These are phyloP conservation scores for Todiramphus saurophagus DNA, from an alignment of 2,113 vertebrate genomes.

Conservation along the genomic window DNA sequence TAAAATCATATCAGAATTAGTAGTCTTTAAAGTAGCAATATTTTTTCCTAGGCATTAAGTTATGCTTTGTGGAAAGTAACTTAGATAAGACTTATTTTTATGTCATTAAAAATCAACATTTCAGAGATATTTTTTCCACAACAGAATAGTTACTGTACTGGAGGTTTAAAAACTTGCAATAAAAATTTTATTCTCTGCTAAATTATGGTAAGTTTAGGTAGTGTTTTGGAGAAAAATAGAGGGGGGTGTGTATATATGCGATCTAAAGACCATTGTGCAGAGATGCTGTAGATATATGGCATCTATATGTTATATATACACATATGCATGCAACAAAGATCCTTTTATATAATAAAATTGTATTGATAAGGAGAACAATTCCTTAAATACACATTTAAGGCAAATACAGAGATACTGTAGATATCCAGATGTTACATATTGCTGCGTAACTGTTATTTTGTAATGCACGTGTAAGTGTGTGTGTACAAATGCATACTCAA, in stretches of 20 bases:
- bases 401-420: background rate
- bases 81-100: background rate
- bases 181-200: background rate
- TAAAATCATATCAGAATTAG: background rate
- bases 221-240: background rate
- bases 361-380: background rate
- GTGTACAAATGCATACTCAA: background rate
- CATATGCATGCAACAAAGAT: background rate
- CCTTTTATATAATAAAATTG: background rate
- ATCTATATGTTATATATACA: background rate
- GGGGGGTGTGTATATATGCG: rapidly evolving
- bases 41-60: background rate
- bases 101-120: background rate
- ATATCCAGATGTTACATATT: background rate
- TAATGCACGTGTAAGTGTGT: background rate
- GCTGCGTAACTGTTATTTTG: background rate
- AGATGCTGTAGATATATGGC: background rate
- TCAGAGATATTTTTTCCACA: background rate
- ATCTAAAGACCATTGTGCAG: background rate
- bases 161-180: background rate
- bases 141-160: background rate
- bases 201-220: background rate
- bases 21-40: background rate
- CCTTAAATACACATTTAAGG: background rate
- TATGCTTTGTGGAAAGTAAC: background rate